phyloP scores from a whole-genome alignment of 2,797 vertebrate species.

The Synanceia verrucosa region DNA sequence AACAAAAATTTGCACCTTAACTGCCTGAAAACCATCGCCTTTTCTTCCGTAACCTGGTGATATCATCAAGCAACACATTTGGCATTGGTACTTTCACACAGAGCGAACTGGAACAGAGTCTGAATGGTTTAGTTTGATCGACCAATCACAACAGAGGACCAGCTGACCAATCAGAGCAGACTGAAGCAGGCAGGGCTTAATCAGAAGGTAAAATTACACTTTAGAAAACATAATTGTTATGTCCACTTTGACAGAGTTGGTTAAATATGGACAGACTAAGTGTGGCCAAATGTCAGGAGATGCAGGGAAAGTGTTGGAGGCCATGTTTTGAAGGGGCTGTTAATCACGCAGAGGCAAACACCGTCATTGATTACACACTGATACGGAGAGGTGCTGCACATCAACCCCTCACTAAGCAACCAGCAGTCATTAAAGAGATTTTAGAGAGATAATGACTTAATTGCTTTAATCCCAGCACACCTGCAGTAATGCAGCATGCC shows the following conservation, averaged over 20 bases:
- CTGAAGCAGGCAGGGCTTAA: too few species aligned
- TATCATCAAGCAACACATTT: too few species aligned
- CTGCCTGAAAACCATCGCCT: too few species aligned
- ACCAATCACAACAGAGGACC: too few species aligned
- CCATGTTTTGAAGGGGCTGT: slow-evolving; percentile 13
- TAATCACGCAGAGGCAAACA: slow-evolving; percentile 53
- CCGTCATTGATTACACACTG: slow-evolving; percentile 50
- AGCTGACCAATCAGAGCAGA: too few species aligned
- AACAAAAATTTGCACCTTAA: too few species aligned
- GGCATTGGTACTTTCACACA: too few species aligned
- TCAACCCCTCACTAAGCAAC: slow-evolving; percentile 34
- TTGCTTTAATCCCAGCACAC: slow-evolving; percentile 48
- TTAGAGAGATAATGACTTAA: slow-evolving; percentile 45
- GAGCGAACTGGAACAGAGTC: too few species aligned
- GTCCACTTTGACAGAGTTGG: slow-evolving; percentile 3
- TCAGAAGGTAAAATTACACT: too few species aligned
- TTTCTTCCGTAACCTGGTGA: too few species aligned
- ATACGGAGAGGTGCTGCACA: slow-evolving; percentile 20
- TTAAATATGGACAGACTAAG: not conserved
- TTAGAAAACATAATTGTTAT: too few species aligned
- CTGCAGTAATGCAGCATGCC: slow-evolving; percentile 15
- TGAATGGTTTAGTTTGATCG: too few species aligned
- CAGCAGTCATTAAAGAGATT: slow-evolving; percentile 52
- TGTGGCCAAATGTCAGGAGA: not conserved
- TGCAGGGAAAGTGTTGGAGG: not conserved